Percentiles rank a stretch among this genome's conserved stretches.
phyloP scores from a whole-genome alignment of 37 sponge, comb jelly and placozoan species.

The Cliona cf. orientalis region DNA sequence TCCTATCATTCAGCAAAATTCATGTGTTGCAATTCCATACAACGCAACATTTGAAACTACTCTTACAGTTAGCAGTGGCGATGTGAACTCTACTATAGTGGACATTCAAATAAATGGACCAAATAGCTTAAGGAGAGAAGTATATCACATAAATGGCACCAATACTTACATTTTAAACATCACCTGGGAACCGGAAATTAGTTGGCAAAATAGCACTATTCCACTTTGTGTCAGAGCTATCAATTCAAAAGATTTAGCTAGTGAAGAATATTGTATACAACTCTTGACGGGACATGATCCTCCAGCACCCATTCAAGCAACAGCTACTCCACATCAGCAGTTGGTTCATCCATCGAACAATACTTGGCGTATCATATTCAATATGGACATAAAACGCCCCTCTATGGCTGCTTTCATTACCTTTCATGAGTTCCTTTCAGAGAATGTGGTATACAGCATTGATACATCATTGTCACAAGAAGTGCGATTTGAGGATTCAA shows the following conservation, averaged over 20 bases:
- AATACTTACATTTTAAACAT: neutral
- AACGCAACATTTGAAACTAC: neutral
- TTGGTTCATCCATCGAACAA: slow-evolving; percentile 32
- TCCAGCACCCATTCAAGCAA: slow-evolving; percentile 7
- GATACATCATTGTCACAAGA: slow-evolving; percentile 46
- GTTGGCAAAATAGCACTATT: slow-evolving; percentile 13
- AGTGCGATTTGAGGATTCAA: neutral
- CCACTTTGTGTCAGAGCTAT: slow-evolving; percentile 28
- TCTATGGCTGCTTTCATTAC: slow-evolving; percentile 4
- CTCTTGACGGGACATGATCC: slow-evolving; percentile 20
- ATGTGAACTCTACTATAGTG: neutral
- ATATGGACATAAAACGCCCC: slow-evolving; percentile 27
- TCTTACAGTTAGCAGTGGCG: neutral
- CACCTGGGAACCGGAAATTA: slow-evolving; percentile 11
- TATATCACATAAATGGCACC: neutral
- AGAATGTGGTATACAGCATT: slow-evolving; percentile 17
- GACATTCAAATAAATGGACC: neutral
- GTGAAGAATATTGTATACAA: slow-evolving; percentile 32
- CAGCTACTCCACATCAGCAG: slow-evolving; percentile 12
- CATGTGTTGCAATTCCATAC: neutral
- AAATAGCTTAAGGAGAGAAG: neutral
- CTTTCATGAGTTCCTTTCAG: slow-evolving; percentile 4
- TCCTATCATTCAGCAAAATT: neutral
- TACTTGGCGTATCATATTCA: slow-evolving; percentile 9
- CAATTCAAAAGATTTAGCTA: slow-evolving; percentile 29